These are phyloP conservation scores for Cephus rjabovi DNA, from an alignment of 2,888 invertebrate genomes.

Conservation along the genomic window DNA sequence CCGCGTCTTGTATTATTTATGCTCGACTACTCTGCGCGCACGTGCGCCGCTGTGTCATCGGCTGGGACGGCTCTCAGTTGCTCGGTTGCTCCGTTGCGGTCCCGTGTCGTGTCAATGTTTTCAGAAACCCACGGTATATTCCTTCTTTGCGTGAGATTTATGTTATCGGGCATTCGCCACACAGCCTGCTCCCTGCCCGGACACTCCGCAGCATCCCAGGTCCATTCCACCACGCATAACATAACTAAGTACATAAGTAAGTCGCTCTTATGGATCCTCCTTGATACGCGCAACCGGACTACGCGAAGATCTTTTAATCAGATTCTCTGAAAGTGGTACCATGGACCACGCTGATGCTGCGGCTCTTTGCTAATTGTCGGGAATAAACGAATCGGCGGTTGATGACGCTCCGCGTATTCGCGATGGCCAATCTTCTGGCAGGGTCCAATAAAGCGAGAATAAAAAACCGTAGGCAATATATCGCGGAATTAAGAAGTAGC, in stretches of 20 bases:
- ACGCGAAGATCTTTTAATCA: neutral
- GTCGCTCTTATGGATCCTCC: neutral
- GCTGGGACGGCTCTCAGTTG: constrained; percentile 45
- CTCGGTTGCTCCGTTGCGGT: constrained; percentile 9
- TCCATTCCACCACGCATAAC: neutral
- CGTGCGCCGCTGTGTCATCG: constrained; percentile 66
- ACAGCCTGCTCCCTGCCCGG: neutral
- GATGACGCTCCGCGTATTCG: neutral
- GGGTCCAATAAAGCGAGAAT: neutral
- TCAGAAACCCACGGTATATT: constrained; percentile 42
- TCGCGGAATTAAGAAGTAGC: constrained; percentile 47
- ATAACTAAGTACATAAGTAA: neutral
- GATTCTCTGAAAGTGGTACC: neutral
- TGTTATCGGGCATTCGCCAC: neutral
- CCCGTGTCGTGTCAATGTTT: constrained; percentile 57
- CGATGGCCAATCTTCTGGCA: neutral
- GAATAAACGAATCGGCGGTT: neutral
- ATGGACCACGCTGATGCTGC: neutral
- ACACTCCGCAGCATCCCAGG: neutral
- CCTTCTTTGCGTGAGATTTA: neutral
- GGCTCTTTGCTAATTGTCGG: neutral
- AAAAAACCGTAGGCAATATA: constrained; percentile 44
- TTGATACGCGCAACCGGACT: neutral
- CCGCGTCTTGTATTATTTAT: constrained; percentile 66
- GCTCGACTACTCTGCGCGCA: constrained; percentile 59